Conservation (phyloP, 2,888 invertebrate species). For the Leucophenga maculata region DNA sequence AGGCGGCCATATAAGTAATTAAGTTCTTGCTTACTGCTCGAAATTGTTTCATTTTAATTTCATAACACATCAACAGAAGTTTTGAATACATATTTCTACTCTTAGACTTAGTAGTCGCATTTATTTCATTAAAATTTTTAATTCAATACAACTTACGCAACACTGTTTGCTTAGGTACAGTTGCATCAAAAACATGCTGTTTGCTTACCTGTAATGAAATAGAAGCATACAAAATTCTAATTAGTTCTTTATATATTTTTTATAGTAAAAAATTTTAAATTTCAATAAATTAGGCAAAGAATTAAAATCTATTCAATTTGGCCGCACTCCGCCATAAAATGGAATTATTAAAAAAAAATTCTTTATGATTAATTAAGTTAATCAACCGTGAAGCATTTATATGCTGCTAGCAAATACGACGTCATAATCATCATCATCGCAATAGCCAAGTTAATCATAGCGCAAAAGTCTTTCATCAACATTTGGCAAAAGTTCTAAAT, state of each 20-base stretch:
- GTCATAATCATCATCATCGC: slow-evolving; percentile 1
- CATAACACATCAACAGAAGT: no score
- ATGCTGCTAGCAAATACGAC: not conserved
- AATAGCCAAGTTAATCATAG: no score
- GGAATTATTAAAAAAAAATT: not conserved
- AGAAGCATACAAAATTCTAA: slow-evolving; percentile 44
- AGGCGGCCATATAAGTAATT: no score
- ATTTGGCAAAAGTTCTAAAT: slow-evolving; percentile 16
- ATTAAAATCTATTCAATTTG: slow-evolving; percentile 31
- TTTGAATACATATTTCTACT: no score
- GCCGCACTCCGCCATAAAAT: no score
- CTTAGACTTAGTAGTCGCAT: no score
- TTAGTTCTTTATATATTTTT: slow-evolving; percentile 26
- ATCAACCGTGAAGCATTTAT: slow-evolving; percentile 35
- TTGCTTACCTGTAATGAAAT: slow-evolving; percentile 58
- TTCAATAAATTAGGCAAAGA: not conserved
- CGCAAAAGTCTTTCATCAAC: not conserved
- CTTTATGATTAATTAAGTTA: slow-evolving; percentile 55
- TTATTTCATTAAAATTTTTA: no score
- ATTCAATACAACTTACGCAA: no score
- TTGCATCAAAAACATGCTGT: slow-evolving; percentile 19
- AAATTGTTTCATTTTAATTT: no score
- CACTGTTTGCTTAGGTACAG: not conserved
- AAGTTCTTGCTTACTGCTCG: no score
- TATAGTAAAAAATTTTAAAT: not conserved